These are phyloP conservation scores for Orussus abietinus DNA, from an alignment of 1,140 invertebrate genomes.

Conservation along the genomic window DNA sequence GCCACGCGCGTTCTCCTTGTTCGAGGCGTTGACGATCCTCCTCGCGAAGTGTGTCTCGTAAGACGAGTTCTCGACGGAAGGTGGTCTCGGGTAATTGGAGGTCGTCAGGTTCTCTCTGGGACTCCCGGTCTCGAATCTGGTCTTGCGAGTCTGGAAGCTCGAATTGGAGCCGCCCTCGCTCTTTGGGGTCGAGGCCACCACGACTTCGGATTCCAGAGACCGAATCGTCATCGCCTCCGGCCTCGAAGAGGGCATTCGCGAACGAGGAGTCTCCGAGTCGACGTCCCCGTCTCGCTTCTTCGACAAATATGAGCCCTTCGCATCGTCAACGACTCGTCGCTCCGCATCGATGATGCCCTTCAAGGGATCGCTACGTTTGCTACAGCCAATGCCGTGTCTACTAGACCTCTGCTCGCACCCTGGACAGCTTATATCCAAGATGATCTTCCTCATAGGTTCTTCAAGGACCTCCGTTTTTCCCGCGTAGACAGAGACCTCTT, in stretches of 20 bases:
- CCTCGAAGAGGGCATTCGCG: too few relatives aligned
- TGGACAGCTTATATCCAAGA: slow-evolving; percentile 33
- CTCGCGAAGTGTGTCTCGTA: slow-evolving; percentile 34
- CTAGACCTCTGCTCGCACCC: slow-evolving; percentile 32
- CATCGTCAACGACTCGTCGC: background rate
- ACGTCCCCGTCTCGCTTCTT: too few relatives aligned
- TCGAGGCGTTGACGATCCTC: slow-evolving; percentile 27
- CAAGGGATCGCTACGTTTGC: slow-evolving; percentile 3
- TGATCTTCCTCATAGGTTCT: slow-evolving; percentile 40
- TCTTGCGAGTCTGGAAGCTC: slow-evolving; percentile 25
- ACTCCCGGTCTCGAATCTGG: slow-evolving; percentile 26
- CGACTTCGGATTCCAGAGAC: too few relatives aligned
- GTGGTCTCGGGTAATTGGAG: background rate
- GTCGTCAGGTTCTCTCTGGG: slow-evolving; percentile 4
- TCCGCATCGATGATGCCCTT: background rate
- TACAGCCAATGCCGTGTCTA: slow-evolving; percentile 19
- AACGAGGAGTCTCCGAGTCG: too few relatives aligned
- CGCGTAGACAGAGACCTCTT: slow-evolving; percentile 22
- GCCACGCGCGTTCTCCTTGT: background rate
- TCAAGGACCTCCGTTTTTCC: slow-evolving; percentile 36
- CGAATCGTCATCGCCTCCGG: too few relatives aligned
- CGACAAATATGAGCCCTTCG: too few relatives aligned
- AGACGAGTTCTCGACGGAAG: slow-evolving; percentile 10
- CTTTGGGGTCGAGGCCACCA: too few relatives aligned
- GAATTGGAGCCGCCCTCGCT: slow-evolving; percentile 14